These are phyloP conservation scores for Geophilus truncorum DNA, from an alignment of 2,888 invertebrate genomes.

Conservation along the genomic window DNA sequence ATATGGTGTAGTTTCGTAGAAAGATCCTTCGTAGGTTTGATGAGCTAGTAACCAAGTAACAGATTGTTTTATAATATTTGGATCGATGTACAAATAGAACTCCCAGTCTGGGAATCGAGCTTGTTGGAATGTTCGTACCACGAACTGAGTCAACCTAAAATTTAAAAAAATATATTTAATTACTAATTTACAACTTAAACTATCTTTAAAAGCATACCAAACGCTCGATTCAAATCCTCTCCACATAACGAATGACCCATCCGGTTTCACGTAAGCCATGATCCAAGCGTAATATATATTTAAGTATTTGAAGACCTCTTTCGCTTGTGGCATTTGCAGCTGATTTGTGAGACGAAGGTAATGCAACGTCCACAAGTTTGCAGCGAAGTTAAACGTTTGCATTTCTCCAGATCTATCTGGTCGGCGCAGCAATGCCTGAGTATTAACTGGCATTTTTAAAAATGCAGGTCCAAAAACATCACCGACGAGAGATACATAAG, in stretches of 20 bases:
- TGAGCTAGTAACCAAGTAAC: constrained; percentile 46
- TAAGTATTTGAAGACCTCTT: constrained; percentile 48
- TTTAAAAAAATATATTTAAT: no score
- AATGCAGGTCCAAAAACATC: constrained; percentile 55
- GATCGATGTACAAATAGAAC: constrained; percentile 54
- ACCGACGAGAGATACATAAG: constrained; percentile 54
- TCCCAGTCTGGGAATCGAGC: constrained; percentile 57
- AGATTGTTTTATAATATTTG: constrained; percentile 48
- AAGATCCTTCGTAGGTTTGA: constrained; percentile 46
- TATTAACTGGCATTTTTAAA: constrained; percentile 45
- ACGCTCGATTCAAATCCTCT: constrained; percentile 48
- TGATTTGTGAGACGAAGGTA: constrained; percentile 56
- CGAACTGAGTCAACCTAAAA: constrained; percentile 54
- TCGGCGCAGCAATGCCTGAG: constrained; percentile 47
- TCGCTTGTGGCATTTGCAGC: constrained; percentile 49
- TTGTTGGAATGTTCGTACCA: constrained; percentile 51
- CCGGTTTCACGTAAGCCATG: constrained; percentile 31
- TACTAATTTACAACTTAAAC: no score
- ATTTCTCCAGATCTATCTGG: constrained; percentile 54
- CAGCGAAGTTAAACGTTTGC: constrained; percentile 55
- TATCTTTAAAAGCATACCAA: no score
- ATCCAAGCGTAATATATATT: constrained; percentile 41
- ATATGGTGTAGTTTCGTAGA: constrained; percentile 40
- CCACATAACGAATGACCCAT: constrained; percentile 50
- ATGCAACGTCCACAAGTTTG: constrained; percentile 54